Evolutionary conservation across 2,888 invertebrate species (phyloP).

Genomic region (Eubasilissa splendida): DNA sequence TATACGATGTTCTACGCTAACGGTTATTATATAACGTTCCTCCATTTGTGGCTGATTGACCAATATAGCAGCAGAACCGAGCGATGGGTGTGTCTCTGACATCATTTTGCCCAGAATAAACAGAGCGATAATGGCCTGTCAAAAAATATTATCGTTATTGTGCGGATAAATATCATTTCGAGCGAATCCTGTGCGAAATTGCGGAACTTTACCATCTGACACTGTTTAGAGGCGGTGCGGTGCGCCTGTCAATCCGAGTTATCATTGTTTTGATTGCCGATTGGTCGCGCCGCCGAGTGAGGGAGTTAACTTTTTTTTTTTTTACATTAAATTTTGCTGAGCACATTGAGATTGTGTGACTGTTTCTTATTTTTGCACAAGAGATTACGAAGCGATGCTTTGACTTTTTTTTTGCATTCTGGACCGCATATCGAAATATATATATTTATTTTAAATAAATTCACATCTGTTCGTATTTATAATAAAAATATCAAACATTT

Average conservation of each 20-base stretch:
- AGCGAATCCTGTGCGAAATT: conserved; percentile 9
- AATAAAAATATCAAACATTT: no score
- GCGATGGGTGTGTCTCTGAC: conserved; percentile 28
- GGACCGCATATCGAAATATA: no score
- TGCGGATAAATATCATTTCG: conserved; percentile 32
- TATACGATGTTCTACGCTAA: not conserved
- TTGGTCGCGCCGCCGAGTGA: no score
- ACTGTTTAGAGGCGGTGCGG: conserved; percentile 1
- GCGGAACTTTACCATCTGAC: conserved; percentile 4
- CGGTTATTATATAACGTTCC: not conserved
- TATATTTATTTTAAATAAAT: no score
- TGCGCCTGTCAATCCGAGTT: not conserved
- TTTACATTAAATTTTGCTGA: no score
- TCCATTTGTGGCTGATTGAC: not conserved
- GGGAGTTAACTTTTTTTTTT: no score
- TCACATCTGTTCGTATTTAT: no score
- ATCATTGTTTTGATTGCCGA: not conserved
- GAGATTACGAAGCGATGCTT: no score
- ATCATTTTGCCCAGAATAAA: conserved; percentile 40
- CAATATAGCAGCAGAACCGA: conserved; percentile 10
- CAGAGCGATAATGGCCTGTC: conserved; percentile 41
- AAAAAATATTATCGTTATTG: conserved; percentile 36
- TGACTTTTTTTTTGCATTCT: no score
- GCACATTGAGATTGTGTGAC: no score
- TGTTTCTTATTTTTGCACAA: no score